Evolutionary conservation across 2,113 vertebrate species (phyloP).

Genomic region (Micromys minutus): DNA sequence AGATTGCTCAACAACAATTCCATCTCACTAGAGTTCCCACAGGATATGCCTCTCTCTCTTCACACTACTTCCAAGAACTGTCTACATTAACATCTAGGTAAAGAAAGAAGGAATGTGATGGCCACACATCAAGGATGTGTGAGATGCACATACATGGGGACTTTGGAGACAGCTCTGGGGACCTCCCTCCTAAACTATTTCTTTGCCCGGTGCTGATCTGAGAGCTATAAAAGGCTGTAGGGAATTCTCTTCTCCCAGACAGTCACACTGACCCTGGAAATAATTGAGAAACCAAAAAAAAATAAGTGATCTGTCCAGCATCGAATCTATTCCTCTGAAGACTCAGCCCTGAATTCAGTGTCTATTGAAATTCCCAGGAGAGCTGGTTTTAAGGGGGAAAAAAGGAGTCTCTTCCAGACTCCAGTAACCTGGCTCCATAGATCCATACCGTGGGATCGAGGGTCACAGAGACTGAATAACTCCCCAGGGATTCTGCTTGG

Average conservation of each 20-base stretch:
- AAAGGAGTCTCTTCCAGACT: background rate
- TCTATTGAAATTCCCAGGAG: background rate
- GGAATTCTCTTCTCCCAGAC: background rate
- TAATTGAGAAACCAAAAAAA: conserved; percentile 3
- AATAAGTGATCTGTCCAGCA: background rate
- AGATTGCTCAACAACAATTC: background rate
- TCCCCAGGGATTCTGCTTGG: background rate
- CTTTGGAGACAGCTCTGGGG: background rate
- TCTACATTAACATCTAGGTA: background rate
- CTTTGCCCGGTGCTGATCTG: background rate
- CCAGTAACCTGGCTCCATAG: background rate
- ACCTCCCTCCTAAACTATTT: background rate
- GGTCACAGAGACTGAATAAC: background rate
- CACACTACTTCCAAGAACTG: background rate
- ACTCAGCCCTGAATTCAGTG: background rate
- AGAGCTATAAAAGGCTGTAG: background rate
- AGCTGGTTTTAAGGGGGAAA: background rate
- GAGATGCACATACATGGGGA: background rate
- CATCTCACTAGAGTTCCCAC: background rate
- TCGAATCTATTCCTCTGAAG: background rate
- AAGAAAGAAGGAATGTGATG: background rate
- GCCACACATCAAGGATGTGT: background rate
- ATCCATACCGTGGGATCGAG: background rate
- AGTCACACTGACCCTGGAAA: conserved; percentile 16
- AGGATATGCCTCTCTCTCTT: conserved; percentile 8